A percentile compares a stretch with the other conserved stretches of the same genome.
These are phyloP conservation scores for Erynnis tages DNA, from an alignment of 2,888 invertebrate species.

Conservation along the genomic window DNA sequence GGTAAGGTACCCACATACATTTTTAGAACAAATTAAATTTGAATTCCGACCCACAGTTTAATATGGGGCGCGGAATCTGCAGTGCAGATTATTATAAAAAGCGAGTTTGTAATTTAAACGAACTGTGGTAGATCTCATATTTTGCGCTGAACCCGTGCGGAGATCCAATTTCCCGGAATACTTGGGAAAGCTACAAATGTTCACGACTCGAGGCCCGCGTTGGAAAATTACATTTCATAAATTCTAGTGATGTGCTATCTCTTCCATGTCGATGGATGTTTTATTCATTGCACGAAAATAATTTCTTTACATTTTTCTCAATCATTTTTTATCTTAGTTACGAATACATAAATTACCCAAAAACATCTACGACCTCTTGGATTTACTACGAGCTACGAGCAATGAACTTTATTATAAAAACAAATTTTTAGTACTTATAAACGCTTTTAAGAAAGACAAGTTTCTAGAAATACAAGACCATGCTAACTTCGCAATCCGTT, in stretches of 20 bases:
- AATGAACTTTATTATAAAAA: too few species aligned
- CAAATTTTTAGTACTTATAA: too few species aligned
- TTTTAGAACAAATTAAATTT: slow-evolving; percentile 9
- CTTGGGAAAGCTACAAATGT: slow-evolving; percentile 80
- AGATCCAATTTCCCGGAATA: slow-evolving; percentile 78
- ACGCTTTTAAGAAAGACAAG: too few species aligned
- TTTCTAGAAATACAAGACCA: too few species aligned
- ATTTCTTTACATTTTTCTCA: too few species aligned
- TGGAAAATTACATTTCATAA: slow-evolving; percentile 80
- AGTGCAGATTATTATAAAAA: slow-evolving; percentile 66
- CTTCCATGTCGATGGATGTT: slow-evolving; percentile 13
- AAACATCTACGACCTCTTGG: too few species aligned
- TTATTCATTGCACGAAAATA: background rate
- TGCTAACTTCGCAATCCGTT: too few species aligned
- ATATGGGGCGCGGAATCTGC: slow-evolving; percentile 36
- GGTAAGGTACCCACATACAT: too few species aligned
- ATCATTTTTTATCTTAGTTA: too few species aligned
- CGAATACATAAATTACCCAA: too few species aligned
- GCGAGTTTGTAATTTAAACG: slow-evolving; percentile 70
- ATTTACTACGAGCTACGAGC: too few species aligned
- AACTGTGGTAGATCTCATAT: slow-evolving; percentile 71
- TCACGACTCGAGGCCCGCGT: slow-evolving; percentile 56
- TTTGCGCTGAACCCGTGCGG: slow-evolving; percentile 53
- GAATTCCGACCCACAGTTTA: slow-evolving; percentile 10
- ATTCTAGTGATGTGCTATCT: slow-evolving; percentile 56